Evolutionary conservation across 1,140 invertebrate species (phyloP), one percentile per base, ranked within the genome.

Genomic region (Gonioctena quinquepunctata): DNA sequence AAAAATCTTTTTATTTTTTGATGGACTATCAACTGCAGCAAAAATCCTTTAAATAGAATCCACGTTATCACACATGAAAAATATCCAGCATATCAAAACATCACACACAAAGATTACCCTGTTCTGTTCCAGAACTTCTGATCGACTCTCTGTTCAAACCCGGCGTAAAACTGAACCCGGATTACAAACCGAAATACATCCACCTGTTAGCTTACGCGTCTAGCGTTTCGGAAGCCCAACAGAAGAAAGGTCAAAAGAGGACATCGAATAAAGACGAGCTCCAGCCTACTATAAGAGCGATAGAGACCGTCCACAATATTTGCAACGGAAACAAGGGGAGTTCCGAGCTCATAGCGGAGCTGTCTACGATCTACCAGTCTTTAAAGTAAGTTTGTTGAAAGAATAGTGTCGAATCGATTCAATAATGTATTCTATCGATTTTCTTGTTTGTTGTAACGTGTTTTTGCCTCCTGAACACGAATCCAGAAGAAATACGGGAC

Each of bases 141-240:
- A 93, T 98, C 22, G 96, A 98, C 84, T 89, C 94, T 0, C 83
- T 99, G 11, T 99, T 99, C 80, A 96, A 96, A 80, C 92, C 94
- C 18, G 93, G 94, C 11, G 91, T 93, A 2, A 97, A 98, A 86
- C 86, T 99, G 49, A 97, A 98, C 84, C 94, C 93, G 0, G 97
- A 99, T 79, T 96, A 99, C 81, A 97, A 98, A 85, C 91, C 95
- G 2, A 99, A 99, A 83, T 99, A 99, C 80, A 94, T 99, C 78
- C 96, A 94, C 84, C 84, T 99, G 42, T 83, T 99, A 65, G 96
- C 97, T 2, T 99, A 99, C 86, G 95, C 96, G 6, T 91, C 96
- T 1, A 96, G 95, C 82, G 96, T 99, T 0, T 92, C 91, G 76
- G 97, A 99, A 83, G 88, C 88, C 19, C 79, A 84, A 49, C 82